These are phyloP conservation scores for Nothocercus julius DNA, from an alignment of 2,113 vertebrate species.

Conservation along the genomic window DNA sequence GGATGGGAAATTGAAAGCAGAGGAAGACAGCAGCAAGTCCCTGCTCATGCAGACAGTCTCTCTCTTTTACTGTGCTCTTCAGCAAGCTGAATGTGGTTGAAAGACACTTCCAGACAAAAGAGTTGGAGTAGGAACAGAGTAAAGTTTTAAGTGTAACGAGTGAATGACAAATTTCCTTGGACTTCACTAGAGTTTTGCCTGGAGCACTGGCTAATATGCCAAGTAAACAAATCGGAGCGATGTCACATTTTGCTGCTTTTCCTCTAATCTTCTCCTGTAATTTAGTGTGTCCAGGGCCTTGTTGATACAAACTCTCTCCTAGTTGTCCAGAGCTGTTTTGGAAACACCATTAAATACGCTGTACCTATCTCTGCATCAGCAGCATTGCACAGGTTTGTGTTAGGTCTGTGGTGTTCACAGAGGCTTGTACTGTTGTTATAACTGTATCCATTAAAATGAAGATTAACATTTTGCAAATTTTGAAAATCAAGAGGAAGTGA, in stretches of 20 bases:
- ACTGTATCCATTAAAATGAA: neutral
- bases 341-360: neutral
- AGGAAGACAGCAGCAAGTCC: neutral
- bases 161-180: neutral
- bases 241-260: neutral
- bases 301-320: neutral
- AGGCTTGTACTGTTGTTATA: neutral
- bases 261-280: neutral
- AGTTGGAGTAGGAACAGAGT: neutral
- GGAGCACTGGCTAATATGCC: neutral
- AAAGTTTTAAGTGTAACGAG: neutral
- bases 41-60: neutral
- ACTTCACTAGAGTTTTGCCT: neutral
- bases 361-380: fast-evolving
- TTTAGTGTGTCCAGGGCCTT: neutral
- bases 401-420: neutral
- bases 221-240: neutral
- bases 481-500: neutral
- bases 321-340: neutral
- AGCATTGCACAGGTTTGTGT: neutral
- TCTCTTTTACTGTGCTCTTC: neutral
- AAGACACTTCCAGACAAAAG: neutral
- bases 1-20: neutral
- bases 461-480: neutral
- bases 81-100: neutral